Evolutionary conservation across 2,113 vertebrate genomes (phyloP), one percentile per base, ranked within the genome.

Genomic region (Probosciger aterrimus): DNA sequence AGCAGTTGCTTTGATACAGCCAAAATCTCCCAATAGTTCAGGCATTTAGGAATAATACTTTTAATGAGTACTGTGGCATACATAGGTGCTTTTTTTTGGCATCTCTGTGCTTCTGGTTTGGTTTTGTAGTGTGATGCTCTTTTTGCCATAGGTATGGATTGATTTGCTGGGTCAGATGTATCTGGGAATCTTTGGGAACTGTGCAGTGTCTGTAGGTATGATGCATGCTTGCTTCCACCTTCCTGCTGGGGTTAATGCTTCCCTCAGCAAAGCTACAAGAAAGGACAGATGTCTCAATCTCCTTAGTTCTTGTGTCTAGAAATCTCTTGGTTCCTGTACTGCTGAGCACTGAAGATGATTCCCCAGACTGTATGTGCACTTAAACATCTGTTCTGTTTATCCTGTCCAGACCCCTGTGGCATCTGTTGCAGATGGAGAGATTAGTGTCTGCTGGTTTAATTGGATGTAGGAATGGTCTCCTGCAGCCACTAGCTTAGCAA

Each of bases 341-440:
- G 39, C 81, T 82, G 67, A 84, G 62, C 79, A 55, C 25, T 83
- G 68, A 74, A 76, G 81, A 39, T 62, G 83, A 86, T 65, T 91
- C 59, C 49, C n/a, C 31, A 53, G 83, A 49, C 86, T 79, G 65
- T 78, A 44, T 68, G 69, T 52, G 68, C 55, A 30, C 64, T 92
- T 84, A 79, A 93, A 93, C 80, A 52, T 95, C 88, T 96, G 80
- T 86, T 92, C n/a, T 65, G 17, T 24, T 96, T 94, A 96, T 93
- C 92, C 75, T 91, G 76, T 85, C 92, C 96, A 97, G 95, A 92
- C 81, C 88, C 91, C 83, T 59, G 0, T 87, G 91, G 91, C 49
- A 91, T 96, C 89, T 95, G 14, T 82, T 79, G 91, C 88, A 94
- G 86, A 94, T 94, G 83, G 86, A 85, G 86, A 82, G 96, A 96